Base-by-base conservation (phyloP, 2,113 vertebrate genomes). In the Dasypus novemcinctus region DNA sequence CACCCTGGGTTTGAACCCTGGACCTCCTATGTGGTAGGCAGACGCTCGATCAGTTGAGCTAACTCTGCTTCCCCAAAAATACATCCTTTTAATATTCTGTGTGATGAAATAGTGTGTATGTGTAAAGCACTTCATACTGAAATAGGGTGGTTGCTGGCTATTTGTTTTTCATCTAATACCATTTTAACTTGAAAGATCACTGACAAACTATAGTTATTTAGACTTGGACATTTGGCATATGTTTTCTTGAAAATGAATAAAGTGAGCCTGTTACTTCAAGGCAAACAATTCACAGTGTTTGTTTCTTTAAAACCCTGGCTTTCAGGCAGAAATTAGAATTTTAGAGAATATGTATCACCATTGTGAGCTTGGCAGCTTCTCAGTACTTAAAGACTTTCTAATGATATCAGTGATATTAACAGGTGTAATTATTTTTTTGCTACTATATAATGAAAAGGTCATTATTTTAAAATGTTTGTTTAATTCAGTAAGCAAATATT, bases 161-260 rank as follows among this genome's bases (percentile, higher is more conserved):
- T 74, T 81, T 57, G 20, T 57, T 57, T 76, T 83, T 52, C 5
- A 49, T 78, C 63, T 82, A 71, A 63, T 20, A 49, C 68, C 61
- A 27, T 82, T 91, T 96, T 93, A 64, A 54, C 75, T 93, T 84
- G 83, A 83, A 66, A 95, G 9, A 81, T 92, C n/a, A 31, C 72
- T 25, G 64, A 87, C 54, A 79, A 69, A 75, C 27, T 71, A 18
- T 91, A 57, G 21, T 88, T 59, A 76, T 82, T 93, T 91, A 38
- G 54, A 46, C n/a, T 61, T 85, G 59, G 13, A 5, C 54, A 74
- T 80, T 54, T 85, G 66, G 54, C 23, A 63, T 31, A 82, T 75
- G 38, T 81, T 85, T 87, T 92, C 57, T 94, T 83, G 14, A 46
- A 96, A 88, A 69, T 90, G 38, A 86, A 54, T 23, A 25, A 72